A percentile compares a stretch with the other conserved stretches of the same genome.
phyloP scores from a whole-genome alignment of 2,888 invertebrate genomes.

The Erannis defoliaria region DNA sequence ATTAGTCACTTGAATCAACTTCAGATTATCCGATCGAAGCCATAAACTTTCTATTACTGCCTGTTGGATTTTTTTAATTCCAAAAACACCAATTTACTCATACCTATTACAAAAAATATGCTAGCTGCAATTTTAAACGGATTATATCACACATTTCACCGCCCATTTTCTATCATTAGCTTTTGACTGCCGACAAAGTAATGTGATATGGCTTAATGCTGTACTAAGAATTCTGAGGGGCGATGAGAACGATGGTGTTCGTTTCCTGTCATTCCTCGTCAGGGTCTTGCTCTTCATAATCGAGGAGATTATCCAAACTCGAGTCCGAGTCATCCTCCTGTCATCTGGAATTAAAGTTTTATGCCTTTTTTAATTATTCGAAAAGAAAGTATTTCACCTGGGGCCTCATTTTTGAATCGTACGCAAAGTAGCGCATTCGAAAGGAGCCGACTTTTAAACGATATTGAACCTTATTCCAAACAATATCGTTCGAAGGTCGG shows the following conservation, averaged over 20 bases:
- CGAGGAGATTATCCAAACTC: conserved; percentile 83
- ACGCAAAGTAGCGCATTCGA: no score
- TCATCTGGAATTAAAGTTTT: conserved; percentile 69
- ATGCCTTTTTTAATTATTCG: not conserved
- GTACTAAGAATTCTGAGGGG: conserved; percentile 49
- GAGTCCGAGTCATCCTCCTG: conserved; percentile 84
- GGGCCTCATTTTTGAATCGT: no score
- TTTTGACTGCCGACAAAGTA: not conserved
- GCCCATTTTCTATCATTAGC: not conserved
- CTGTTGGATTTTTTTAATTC: not conserved
- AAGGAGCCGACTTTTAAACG: no score
- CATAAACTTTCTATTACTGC: not conserved
- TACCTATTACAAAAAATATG: not conserved
- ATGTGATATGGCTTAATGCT: not conserved
- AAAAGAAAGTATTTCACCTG: no score
- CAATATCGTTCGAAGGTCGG: no score
- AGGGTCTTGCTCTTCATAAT: conserved; percentile 71
- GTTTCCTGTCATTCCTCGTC: conserved; percentile 73
- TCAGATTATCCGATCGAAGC: not conserved
- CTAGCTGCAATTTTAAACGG: not conserved
- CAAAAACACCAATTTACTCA: conserved; percentile 1
- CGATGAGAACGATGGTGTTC: conserved; percentile 66
- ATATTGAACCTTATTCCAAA: no score
- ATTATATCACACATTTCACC: conserved; percentile 3
- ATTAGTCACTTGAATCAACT: not conserved